Percentiles rank a stretch among this genome's conserved stretches.
Conservation (phyloP, 2,888 invertebrate species). For the Drosophila koepferae region DNA sequence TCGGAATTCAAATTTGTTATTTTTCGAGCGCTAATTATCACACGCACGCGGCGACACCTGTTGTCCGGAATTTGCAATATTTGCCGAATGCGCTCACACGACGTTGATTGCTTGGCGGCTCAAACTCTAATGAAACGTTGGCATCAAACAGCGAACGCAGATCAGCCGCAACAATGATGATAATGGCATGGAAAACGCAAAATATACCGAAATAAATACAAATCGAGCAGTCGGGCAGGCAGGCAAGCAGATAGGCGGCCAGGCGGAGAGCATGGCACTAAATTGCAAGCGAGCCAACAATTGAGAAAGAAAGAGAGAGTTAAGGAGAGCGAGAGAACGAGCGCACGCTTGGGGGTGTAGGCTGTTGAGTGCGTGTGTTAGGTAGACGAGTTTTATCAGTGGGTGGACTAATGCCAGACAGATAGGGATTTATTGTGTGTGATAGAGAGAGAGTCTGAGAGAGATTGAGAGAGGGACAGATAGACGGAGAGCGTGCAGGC, state of each 20-base stretch:
- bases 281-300: no score
- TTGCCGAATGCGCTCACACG: slow-evolving; percentile 47
- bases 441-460: neutral
- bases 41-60: slow-evolving; percentile 61
- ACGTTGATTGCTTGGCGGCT: slow-evolving; percentile 62
- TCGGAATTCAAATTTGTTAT: slow-evolving; percentile 40
- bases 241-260: neutral
- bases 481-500: slow-evolving; percentile 23
- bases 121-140: slow-evolving; percentile 63
- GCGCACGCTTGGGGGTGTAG: slow-evolving; percentile 37
- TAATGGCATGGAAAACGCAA: slow-evolving; percentile 60
- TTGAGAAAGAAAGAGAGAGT: slow-evolving; percentile 12
- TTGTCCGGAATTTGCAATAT: slow-evolving; percentile 20
- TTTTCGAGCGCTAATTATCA: slow-evolving; percentile 56
- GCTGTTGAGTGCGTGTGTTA: slow-evolving; percentile 45
- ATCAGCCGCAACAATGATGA: slow-evolving; percentile 52
- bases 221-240: slow-evolving; percentile 13
- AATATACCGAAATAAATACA: slow-evolving; percentile 44
- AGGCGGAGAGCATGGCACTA: no score
- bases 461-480: neutral
- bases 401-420: slow-evolving; percentile 28
- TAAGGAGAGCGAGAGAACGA: slow-evolving; percentile 1
- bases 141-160: slow-evolving; percentile 43
- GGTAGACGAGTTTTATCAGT: slow-evolving; percentile 55
- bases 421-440: slow-evolving; percentile 7